These are phyloP conservation scores for Mythimna loreyi DNA, from an alignment of 2,888 invertebrate genomes.

Conservation along the genomic window DNA sequence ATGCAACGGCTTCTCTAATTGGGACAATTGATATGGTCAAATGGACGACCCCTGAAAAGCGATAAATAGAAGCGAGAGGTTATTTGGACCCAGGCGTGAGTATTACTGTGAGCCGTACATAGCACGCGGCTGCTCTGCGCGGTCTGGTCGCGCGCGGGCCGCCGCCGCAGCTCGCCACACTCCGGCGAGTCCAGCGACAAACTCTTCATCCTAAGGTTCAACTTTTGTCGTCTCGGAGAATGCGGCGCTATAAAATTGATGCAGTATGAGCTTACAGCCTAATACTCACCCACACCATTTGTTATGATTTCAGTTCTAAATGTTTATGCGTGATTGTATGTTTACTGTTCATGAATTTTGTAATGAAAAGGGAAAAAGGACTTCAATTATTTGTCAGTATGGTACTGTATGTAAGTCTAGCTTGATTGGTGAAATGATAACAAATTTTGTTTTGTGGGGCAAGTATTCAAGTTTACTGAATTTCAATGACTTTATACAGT, in stretches of 20 bases:
- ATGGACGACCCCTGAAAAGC: constrained; percentile 32
- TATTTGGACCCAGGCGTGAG: constrained; percentile 81
- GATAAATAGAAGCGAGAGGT: constrained; percentile 67
- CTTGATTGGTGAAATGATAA: constrained; percentile 57
- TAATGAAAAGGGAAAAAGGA: constrained; percentile 28
- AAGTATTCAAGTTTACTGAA: constrained; percentile 53
- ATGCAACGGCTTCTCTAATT: background rate
- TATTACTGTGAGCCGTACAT: constrained; percentile 89
- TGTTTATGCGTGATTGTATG: constrained; percentile 34
- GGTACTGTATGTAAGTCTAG: constrained; percentile 37
- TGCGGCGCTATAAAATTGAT: constrained; percentile 95
- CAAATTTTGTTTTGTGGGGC: constrained; percentile 58
- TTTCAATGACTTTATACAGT: constrained; percentile 42
- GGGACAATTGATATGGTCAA: constrained; percentile 21
- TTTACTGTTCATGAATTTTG: constrained; percentile 36
- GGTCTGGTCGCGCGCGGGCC: constrained; percentile 88
- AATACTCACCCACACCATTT: constrained; percentile 69
- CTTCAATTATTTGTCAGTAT: constrained; percentile 34
- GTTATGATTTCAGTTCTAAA: constrained; percentile 55
- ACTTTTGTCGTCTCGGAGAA: constrained; percentile 98
- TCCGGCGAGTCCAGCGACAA: constrained; percentile 99
- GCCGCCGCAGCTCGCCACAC: constrained; percentile 95
- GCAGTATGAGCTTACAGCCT: constrained; percentile 78
- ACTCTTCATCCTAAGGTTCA: constrained; percentile 99
- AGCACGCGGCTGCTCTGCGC: constrained; percentile 91